Evolutionary conservation across 2,113 vertebrate genomes (phyloP).

Genomic region (Sinocyclocheilus grahami): DNA sequence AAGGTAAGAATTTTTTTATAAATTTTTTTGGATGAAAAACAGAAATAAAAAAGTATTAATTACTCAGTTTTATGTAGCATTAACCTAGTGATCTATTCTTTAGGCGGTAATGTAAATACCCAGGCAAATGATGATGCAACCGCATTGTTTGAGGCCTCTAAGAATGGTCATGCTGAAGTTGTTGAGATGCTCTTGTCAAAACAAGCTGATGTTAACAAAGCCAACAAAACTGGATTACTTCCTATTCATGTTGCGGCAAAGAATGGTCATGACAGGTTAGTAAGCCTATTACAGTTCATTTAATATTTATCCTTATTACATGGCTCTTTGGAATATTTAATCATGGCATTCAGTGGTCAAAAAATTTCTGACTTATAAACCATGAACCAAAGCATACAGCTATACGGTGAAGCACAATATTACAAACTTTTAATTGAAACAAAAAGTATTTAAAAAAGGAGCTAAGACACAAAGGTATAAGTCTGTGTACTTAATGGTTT

Average conservation of each 20-base stretch:
- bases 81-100: conserved; percentile 12
- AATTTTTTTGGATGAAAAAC: background rate
- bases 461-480: too few species aligned
- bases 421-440: too few species aligned
- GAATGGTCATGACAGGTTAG: conserved; percentile 84
- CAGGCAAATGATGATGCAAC: conserved; percentile 86
- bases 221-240: conserved; percentile 83
- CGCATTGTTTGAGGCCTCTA: conserved; percentile 89
- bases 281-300: conserved; percentile 13
- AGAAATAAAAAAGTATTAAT: background rate
- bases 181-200: conserved; percentile 86
- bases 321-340: background rate
- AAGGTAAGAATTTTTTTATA: conserved; percentile 60
- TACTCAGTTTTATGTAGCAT: background rate
- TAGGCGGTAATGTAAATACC: conserved; percentile 88
- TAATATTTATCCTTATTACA: background rate
- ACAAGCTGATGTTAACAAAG: conserved; percentile 87
- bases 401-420: too few species aligned
- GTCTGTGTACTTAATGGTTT: too few species aligned
- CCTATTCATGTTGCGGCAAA: conserved; percentile 89
- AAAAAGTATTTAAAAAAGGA: too few species aligned
- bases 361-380: too few species aligned
- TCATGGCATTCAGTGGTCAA: too few species aligned
- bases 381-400: too few species aligned
- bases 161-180: conserved; percentile 81